Conservation (phyloP, 2,797 vertebrate genomes). For the Sparidentex hasta region DNA sequence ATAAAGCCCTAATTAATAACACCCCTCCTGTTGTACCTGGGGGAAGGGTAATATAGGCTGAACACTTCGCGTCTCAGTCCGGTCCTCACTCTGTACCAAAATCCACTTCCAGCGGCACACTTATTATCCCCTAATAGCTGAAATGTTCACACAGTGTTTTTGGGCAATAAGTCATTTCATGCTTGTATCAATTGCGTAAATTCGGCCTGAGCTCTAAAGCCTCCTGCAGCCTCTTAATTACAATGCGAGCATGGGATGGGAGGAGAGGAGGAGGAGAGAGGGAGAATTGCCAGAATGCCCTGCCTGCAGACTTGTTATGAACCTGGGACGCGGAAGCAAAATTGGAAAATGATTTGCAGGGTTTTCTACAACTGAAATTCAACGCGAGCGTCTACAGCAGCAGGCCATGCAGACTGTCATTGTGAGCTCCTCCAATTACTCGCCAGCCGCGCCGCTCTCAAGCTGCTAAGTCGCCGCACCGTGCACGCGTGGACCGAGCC, state of each 20-base stretch:
- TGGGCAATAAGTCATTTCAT: constrained; percentile 78
- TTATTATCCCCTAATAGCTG: constrained; percentile 74
- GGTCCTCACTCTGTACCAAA: constrained; percentile 53
- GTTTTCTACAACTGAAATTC: constrained; percentile 37
- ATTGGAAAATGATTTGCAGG: constrained; percentile 57
- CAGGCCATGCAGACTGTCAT: constrained; percentile 19
- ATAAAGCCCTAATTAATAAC: constrained; percentile 74
- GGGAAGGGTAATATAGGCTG: constrained; percentile 35
- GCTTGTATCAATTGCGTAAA: constrained; percentile 77
- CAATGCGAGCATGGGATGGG: constrained; percentile 39
- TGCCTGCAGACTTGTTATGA: constrained; percentile 48
- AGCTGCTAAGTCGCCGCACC: neutral
- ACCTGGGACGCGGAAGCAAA: constrained; percentile 60
- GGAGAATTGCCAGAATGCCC: constrained; percentile 59
- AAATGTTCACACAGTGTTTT: constrained; percentile 70
- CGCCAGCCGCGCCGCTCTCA: neutral
- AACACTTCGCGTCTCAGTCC: constrained; percentile 40
- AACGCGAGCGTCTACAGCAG: constrained; percentile 22
- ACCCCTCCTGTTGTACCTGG: constrained; percentile 35
- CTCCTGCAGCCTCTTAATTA: constrained; percentile 81
- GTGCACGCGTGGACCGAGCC: neutral
- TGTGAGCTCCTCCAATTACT: constrained; percentile 14
- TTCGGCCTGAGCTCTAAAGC: constrained; percentile 73
- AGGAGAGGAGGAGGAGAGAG: constrained; percentile 44
- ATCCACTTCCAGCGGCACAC: constrained; percentile 63